Percentiles rank a stretch among this genome's conserved stretches.
These are phyloP conservation scores for Enoplosus armatus DNA, from an alignment of 2,797 vertebrate genomes.

Conservation along the genomic window DNA sequence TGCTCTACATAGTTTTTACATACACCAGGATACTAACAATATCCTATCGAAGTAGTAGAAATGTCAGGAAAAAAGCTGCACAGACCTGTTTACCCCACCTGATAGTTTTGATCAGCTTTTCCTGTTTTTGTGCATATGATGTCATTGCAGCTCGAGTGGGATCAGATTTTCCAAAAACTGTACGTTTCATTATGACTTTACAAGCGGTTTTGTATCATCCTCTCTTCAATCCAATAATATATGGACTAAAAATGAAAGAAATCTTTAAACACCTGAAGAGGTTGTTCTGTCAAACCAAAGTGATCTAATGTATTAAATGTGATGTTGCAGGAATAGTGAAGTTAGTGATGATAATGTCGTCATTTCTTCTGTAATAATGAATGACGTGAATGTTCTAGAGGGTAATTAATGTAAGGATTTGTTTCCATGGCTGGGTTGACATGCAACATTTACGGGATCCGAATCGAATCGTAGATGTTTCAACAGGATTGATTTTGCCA, in stretches of 20 bases:
- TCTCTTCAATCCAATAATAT: constrained; percentile 18
- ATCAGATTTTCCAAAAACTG: constrained; percentile 24
- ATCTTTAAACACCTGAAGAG: constrained; percentile 14
- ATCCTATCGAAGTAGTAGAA: constrained; percentile 9
- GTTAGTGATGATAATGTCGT: background rate
- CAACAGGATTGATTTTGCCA: too few species aligned
- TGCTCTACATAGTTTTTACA: constrained; percentile 53
- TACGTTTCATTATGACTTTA: constrained; percentile 33
- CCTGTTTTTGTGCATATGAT: constrained; percentile 24
- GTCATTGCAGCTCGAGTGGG: background rate
- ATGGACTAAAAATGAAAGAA: constrained; percentile 31
- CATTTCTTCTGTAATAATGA: background rate
- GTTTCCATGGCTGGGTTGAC: background rate
- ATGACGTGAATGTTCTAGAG: background rate
- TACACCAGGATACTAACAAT: constrained; percentile 51
- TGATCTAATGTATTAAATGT: background rate
- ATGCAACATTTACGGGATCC: too few species aligned
- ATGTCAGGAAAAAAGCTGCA: constrained; percentile 44
- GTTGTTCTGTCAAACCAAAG: background rate
- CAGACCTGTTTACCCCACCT: constrained; percentile 64
- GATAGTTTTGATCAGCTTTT: constrained; percentile 46
- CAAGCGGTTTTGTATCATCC: constrained; percentile 40
- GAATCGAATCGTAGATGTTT: too few species aligned
- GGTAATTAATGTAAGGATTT: background rate
- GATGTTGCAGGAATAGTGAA: background rate